Percentiles rank a stretch among this genome's conserved stretches.
These are phyloP conservation scores for Steromphala cineraria DNA, from an alignment of 2,888 invertebrate genomes.

Conservation along the genomic window DNA sequence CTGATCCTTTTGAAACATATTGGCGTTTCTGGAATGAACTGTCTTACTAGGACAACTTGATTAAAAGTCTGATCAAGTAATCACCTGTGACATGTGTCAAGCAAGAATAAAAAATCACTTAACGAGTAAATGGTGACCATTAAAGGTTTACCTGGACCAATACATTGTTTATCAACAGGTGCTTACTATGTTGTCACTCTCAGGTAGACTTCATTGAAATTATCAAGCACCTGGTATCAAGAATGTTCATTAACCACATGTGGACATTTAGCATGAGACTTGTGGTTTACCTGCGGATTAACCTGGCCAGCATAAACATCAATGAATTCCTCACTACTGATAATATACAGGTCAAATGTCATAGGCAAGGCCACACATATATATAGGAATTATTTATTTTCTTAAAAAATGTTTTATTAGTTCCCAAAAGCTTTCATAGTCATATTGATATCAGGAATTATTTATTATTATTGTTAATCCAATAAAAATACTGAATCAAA, in stretches of 20 bases:
- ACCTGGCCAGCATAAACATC: no score
- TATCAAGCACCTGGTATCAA: not conserved
- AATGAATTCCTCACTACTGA: no score
- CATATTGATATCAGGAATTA: no score
- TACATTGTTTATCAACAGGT: not conserved
- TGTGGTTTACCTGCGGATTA: not conserved
- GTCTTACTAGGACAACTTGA: not conserved
- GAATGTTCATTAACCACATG: not conserved
- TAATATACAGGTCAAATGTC: no score
- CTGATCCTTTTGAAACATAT: not conserved
- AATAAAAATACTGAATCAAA: no score
- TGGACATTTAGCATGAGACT: not conserved
- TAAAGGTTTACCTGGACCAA: not conserved
- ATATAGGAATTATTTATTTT: no score
- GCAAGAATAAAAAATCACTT: not conserved
- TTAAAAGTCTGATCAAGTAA: not conserved
- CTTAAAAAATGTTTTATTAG: no score
- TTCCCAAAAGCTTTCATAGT: no score
- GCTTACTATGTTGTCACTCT: not conserved
- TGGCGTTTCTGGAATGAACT: not conserved
- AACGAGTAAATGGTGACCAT: not conserved
- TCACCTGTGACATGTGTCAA: not conserved
- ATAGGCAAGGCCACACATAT: no score
- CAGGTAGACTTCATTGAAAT: not conserved
- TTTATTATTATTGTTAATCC: no score